phyloP scores from a whole-genome alignment of 2,888 invertebrate genomes.

The Machimus rusticus region DNA sequence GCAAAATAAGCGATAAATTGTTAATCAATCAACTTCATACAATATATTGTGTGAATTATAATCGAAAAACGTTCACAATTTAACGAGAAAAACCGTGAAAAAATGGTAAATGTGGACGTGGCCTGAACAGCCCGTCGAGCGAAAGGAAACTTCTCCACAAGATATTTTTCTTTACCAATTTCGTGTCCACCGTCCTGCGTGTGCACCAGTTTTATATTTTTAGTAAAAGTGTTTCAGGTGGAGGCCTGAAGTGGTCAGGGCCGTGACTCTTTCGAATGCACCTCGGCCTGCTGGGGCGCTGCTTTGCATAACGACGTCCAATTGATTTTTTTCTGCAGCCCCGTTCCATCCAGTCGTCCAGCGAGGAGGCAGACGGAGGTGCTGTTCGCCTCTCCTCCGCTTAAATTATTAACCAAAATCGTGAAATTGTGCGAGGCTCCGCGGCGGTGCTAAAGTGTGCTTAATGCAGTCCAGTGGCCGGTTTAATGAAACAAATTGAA shows the following conservation, averaged over 20 bases:
- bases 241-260: background rate
- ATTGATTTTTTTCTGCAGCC: conserved; percentile 20
- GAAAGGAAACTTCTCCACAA: background rate
- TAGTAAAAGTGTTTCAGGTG: background rate
- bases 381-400: background rate
- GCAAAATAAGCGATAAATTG: background rate
- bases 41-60: background rate
- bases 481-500: background rate
- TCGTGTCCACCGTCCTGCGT: background rate
- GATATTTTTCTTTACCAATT: background rate
- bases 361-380: background rate
- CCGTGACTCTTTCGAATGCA: background rate
- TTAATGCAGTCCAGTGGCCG: background rate
- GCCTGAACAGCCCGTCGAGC: background rate
- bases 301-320: background rate
- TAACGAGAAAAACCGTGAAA: background rate
- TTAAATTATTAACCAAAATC: background rate
- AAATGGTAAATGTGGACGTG: background rate
- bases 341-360: background rate
- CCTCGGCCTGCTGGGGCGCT: background rate
- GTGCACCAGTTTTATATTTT: background rate
- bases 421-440: background rate
- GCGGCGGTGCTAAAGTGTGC: background rate
- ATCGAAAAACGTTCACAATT: background rate
- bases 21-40: background rate